Evolutionary conservation across 1,140 invertebrate genomes (phyloP).

Genomic region (Ridgeia piscesae): DNA sequence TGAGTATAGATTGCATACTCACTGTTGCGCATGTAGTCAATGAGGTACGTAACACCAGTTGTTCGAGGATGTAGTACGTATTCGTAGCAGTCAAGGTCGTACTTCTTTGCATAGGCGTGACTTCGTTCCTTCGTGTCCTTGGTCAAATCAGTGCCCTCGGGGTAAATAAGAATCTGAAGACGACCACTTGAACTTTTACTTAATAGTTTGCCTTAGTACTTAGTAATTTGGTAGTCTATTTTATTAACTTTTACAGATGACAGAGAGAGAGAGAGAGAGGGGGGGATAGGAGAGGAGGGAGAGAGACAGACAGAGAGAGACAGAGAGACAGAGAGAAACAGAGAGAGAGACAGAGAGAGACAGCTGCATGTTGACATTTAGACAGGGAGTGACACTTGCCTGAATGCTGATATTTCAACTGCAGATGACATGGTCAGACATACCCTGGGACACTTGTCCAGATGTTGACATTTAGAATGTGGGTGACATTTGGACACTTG

Average conservation of each 20-base stretch:
- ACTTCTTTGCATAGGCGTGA: slow-evolving; percentile 71
- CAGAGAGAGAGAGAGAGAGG: too few relatives aligned
- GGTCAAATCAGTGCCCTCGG: slow-evolving; percentile 85
- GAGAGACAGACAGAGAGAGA: too few relatives aligned
- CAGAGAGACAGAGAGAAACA: too few relatives aligned
- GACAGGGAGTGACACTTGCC: not conserved
- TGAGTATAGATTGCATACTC: slow-evolving; percentile 32
- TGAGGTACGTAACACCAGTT: slow-evolving; percentile 78
- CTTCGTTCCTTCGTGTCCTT: slow-evolving; percentile 71
- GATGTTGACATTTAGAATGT: too few relatives aligned
- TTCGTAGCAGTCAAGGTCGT: slow-evolving; percentile 69
- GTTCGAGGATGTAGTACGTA: slow-evolving; percentile 82
- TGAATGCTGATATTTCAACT: slow-evolving; percentile 46
- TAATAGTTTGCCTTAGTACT: not conserved
- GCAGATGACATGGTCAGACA: too few relatives aligned
- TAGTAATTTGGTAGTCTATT: not conserved
- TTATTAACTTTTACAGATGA: too few relatives aligned
- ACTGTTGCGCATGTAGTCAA: slow-evolving; percentile 68
- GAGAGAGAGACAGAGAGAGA: too few relatives aligned
- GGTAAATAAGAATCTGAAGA: slow-evolving; percentile 74
- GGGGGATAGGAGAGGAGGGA: too few relatives aligned
- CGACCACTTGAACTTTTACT: slow-evolving; percentile 20
- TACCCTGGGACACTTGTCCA: too few relatives aligned
- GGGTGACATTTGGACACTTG: too few relatives aligned
- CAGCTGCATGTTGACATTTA: not conserved